These are phyloP conservation scores for Incurvaria masculella DNA, from an alignment of 2,888 invertebrate species.

Conservation along the genomic window DNA sequence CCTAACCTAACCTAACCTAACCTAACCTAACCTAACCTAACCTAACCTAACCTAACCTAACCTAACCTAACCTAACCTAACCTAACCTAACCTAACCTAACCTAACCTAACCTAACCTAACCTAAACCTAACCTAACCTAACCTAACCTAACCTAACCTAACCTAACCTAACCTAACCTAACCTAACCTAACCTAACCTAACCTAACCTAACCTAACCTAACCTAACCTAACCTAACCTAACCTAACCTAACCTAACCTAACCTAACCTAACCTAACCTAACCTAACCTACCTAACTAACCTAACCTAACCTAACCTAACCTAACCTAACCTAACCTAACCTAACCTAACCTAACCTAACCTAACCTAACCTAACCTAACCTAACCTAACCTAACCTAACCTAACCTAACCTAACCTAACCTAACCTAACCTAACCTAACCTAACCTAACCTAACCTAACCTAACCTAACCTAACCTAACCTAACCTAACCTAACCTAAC, in stretches of 20 bases:
- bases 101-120: constrained; percentile 12
- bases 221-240: constrained; percentile 4
- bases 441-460: too few relatives aligned
- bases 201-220: constrained; percentile 8
- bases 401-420: too few relatives aligned
- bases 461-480: too few relatives aligned
- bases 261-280: constrained; percentile 12
- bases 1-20: constrained; percentile 12
- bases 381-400: too few relatives aligned
- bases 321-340: too few relatives aligned
- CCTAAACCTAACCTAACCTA: constrained; percentile 11
- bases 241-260: constrained; percentile 8
- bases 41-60: too few relatives aligned
- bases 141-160: constrained; percentile 13
- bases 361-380: too few relatives aligned
- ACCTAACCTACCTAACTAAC: constrained; percentile 12
- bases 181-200: constrained; percentile 12
- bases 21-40: constrained; percentile 4
- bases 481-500: too few relatives aligned
- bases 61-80: too few relatives aligned
- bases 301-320: constrained; percentile 6
- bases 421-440: too few relatives aligned
- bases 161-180: constrained; percentile 10
- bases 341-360: too few relatives aligned
- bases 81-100: constrained; percentile 10